These are phyloP conservation scores for Linnaemya vulpina DNA, from an alignment of 2,888 invertebrate species.

Conservation along the genomic window DNA sequence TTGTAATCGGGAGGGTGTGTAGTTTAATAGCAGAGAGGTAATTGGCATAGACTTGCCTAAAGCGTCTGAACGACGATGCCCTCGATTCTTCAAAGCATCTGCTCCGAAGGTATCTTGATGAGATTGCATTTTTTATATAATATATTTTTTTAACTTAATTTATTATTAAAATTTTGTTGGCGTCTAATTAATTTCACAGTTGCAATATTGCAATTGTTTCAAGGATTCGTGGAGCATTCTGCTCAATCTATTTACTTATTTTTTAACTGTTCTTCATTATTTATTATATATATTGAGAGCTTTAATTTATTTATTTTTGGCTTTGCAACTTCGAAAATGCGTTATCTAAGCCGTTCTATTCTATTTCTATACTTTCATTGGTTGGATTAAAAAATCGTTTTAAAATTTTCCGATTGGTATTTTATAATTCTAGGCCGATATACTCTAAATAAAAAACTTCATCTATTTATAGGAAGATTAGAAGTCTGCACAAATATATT, in stretches of 20 bases:
- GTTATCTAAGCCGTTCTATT: too few species aligned
- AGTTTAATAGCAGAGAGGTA: slow-evolving; percentile 80
- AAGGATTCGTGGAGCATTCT: background rate
- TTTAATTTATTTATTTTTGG: background rate
- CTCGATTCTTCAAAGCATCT: slow-evolving; percentile 73
- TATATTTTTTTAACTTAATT: background rate
- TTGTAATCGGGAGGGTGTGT: slow-evolving; percentile 73
- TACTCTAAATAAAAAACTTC: too few species aligned
- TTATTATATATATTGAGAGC: background rate
- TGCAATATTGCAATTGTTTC: slow-evolving; percentile 6
- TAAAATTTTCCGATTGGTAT: too few species aligned
- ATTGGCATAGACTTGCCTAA: slow-evolving; percentile 82
- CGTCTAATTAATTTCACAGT: background rate
- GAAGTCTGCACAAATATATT: too few species aligned
- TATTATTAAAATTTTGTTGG: background rate
- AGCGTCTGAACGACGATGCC: slow-evolving; percentile 80
- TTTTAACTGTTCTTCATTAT: background rate
- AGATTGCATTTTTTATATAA: slow-evolving; percentile 75
- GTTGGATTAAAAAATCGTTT: too few species aligned
- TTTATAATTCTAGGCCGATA: too few species aligned
- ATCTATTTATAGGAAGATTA: too few species aligned
- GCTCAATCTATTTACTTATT: background rate
- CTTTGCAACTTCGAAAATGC: too few species aligned
- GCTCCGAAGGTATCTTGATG: slow-evolving; percentile 74
- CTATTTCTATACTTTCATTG: too few species aligned